Evolutionary conservation across 2,113 vertebrate genomes (phyloP).

Genomic region (Amia ocellicauda): DNA sequence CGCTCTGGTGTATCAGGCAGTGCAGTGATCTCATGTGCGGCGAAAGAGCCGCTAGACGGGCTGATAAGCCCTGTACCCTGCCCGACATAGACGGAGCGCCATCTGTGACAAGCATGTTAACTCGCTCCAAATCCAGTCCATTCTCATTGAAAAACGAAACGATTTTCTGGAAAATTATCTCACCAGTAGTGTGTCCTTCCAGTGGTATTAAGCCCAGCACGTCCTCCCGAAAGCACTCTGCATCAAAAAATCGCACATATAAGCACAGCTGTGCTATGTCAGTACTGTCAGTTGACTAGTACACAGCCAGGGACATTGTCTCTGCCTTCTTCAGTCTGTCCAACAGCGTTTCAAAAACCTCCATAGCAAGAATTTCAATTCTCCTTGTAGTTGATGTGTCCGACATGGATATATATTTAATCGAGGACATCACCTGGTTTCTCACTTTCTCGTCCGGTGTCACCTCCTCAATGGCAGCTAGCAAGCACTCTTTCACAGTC

Average conservation of each 20-base stretch:
- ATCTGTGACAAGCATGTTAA: too few relatives aligned
- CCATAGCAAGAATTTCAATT: conserved; percentile 20
- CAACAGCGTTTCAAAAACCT: conserved; percentile 17
- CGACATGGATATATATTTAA: conserved; percentile 3
- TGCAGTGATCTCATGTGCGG: conserved; percentile 24
- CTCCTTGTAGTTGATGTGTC: conserved; percentile 10
- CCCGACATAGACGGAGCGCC: conserved; percentile 18
- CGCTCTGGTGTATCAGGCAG: conserved; percentile 16
- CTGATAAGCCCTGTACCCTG: conserved; percentile 18
- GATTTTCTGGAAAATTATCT: too few relatives aligned
- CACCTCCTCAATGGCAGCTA: conserved; percentile 19
- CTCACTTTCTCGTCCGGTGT: conserved; percentile 15
- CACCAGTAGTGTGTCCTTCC: too few relatives aligned
- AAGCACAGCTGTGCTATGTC: conserved; percentile 21
- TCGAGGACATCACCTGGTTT: neutral
- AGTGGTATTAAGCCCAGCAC: too few relatives aligned
- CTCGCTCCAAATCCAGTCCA: too few relatives aligned
- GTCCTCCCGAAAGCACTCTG: conserved; percentile 14
- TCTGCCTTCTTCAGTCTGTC: conserved; percentile 13
- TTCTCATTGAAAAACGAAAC: too few relatives aligned
- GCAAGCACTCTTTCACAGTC: conserved; percentile 27
- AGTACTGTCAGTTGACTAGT: conserved; percentile 21
- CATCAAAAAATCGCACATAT: conserved; percentile 21
- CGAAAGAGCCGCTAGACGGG: conserved; percentile 18
- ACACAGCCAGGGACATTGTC: conserved; percentile 17